Evolutionary conservation across 2,113 vertebrate genomes (phyloP), one percentile per base, ranked within the genome.

Genomic region (Solenodon paradoxus): DNA sequence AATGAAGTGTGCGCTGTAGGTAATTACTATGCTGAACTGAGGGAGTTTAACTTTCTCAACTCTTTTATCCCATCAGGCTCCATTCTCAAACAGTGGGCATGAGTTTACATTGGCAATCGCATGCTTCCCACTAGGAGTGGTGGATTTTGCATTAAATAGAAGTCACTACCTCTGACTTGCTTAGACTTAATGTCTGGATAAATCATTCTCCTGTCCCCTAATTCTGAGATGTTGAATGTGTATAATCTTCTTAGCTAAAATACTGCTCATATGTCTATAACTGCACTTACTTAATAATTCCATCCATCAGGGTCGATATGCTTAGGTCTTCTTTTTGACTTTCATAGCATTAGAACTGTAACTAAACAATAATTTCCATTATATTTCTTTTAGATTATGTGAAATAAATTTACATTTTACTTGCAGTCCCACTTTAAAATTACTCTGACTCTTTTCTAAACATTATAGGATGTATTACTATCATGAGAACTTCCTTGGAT

Each of bases 11-110:
- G 71, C 20, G 26, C 51, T 57, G 83, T 74, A 64, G 59, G 64
- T 40, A 59, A 26, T 71, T 55, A 38, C 61, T 75, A 74, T 20
- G 61, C 40, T 75, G 49, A 88, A 55, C 2, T 63, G 55, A 84
- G 88, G 26, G 57, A 88, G 66, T 78, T 92, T 78, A 92, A 95
- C 42, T 72, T 79, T 80, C 57, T 47, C 61, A 68, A 19, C 42
- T 94, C 68, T 95, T 80, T 88, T 69, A 91, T 53, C 40, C 40
- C 57, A 77, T 57, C 90, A 93, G 24, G 88, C 68, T 96, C 69
- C 9, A 26, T 28, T 45, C 20, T 59, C 88, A 90, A n/a, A 72
- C 24, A n/a, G 63, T 30, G 66, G 77, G 42, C 59, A 32, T 57
- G 57, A 51, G 64, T 96, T 97, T 95, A 69, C 22, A 19, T 59